Base-by-base conservation (phyloP, 2,888 invertebrate species). In the Troides oblongomaculatus region DNA sequence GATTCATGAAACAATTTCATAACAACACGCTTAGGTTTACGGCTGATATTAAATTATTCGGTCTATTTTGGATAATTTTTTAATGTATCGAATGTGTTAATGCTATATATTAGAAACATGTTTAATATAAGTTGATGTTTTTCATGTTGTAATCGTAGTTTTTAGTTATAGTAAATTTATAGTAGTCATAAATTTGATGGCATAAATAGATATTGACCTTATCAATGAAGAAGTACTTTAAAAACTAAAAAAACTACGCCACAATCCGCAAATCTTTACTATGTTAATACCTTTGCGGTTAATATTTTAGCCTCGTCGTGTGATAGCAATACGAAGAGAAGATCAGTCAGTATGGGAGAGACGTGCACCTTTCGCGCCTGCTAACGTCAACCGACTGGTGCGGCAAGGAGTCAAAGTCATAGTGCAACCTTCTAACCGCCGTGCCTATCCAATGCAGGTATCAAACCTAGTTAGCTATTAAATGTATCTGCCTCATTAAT, bases 361-460 rank as follows among this genome's bases (percentile, higher is more conserved):
- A 73, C 93, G 99, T 72, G 99, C 99, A 0, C 98, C 99, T 0
- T 95, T 99, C 74, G 96, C 98, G 0, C 99, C 99, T 0, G 87
- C 94, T 36, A 99, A 99, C 83, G 99, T 99, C 10, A 95, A 96
- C 77, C 95, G 96, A 75, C 92, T 99, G 76, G 97, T 97, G 30
- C 94, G 96, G 74, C 94, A 96, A 77, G 98, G 98, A 4, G 96
- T 99, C 60, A 97, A 97, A 86, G 99, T 99, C 64, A 96, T 99
- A 64, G 98, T 99, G 0, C 99, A 99, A 83, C 99, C 99, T 0
- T 99, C 99, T 70, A 99, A 99, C 86, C 93, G 99, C 73, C 93
- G 99, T 64, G 99, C 99, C 0, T 99, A 99, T 89, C 99, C 99
- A 1, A 98, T 99, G 95, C 98, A 99, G 94, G 97, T 94, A 57